These are phyloP conservation scores for Pseudochromis fuscus DNA, from an alignment of 2,797 vertebrate genomes.

Conservation along the genomic window DNA sequence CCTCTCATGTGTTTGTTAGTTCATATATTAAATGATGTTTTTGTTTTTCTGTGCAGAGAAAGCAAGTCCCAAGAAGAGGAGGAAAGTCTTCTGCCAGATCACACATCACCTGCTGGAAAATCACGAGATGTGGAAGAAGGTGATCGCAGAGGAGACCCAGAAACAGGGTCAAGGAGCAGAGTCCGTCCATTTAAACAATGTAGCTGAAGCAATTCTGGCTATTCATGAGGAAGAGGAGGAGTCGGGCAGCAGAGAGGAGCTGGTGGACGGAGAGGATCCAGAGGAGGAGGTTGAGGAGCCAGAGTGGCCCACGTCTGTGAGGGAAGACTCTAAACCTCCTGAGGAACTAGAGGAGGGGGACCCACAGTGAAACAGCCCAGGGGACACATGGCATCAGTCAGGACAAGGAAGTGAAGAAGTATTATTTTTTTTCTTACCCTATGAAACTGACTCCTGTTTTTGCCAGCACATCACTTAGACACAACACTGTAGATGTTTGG, in stretches of 20 bases:
- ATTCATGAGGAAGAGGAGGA: constrained; percentile 97
- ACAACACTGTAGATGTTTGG: constrained; percentile 99
- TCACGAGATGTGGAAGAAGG: constrained; percentile 99
- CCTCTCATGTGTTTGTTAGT: background rate
- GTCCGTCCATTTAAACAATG: constrained; percentile 79
- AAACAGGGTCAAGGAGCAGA: constrained; percentile 84
- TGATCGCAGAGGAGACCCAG: constrained; percentile 89
- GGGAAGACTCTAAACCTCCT: constrained; percentile 65
- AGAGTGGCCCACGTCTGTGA: constrained; percentile 65
- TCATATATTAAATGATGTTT: background rate
- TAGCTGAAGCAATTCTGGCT: constrained; percentile 92
- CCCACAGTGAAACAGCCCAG: constrained; percentile 69
- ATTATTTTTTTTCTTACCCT: constrained; percentile 81
- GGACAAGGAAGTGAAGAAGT: constrained; percentile 77
- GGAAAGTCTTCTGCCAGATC: constrained; percentile 96
- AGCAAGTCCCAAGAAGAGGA: constrained; percentile 85
- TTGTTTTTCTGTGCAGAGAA: constrained; percentile 75
- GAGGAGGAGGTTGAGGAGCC: constrained; percentile 72
- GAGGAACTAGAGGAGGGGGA: constrained; percentile 65
- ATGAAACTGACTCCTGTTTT: constrained; percentile 80
- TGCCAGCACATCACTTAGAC: constrained; percentile 98
- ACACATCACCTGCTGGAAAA: constrained; percentile 96
- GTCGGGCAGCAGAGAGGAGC: constrained; percentile 85
- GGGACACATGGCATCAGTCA: constrained; percentile 59
- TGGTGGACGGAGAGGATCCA: constrained; percentile 75